Evolutionary conservation across 2,113 vertebrate species (phyloP), one percentile per base, ranked within the genome.

Genomic region (Jacana jacana): DNA sequence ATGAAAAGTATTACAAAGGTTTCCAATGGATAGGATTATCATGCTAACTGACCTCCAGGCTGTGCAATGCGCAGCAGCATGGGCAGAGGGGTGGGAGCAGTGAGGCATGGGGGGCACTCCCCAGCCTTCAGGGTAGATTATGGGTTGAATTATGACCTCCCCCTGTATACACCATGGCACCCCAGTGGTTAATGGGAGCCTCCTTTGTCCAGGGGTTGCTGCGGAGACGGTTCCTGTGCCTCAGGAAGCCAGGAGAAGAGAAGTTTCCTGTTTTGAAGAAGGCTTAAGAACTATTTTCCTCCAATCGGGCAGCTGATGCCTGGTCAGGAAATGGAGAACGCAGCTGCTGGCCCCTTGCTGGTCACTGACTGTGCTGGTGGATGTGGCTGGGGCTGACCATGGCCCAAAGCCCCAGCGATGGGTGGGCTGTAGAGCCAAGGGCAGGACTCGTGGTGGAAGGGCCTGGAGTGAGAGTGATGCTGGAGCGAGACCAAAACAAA

Each of bases 191-290:
- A 99, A 99, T 37, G 81, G 19, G 70, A 93, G 90, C 96, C 97
- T 98, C 97, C 98, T 98, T 98, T 99, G 98, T 98, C 98, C 98
- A 98, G 77, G 57, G 97, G 99, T 99, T 99, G 99, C 99, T 99
- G 98, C 97, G 98, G 99, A 98, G 99, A 99, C 97, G 89, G 98
- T 98, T 99, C 98, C 98, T 99, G 98, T 99, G 98, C 98, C 98
- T 98, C 99, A 99, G 99, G 99, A 99, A 99, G 98, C 99, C 98
- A 98, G 97, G 99, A 99, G 98, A 95, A 95, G 95, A 98, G 97
- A 98, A 98, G 98, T 98, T 99, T 99, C 99, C 99, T 99, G 99
- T 99, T 99, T 99, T 99, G 99, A 98, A 99, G 98, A 98, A 98
- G 98, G 98, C 96, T 98, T 98, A 98, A 99, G 98, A 97, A 96